Conservation (phyloP, 2,113 vertebrate genomes). For the Gracilinanus agilis region DNA sequence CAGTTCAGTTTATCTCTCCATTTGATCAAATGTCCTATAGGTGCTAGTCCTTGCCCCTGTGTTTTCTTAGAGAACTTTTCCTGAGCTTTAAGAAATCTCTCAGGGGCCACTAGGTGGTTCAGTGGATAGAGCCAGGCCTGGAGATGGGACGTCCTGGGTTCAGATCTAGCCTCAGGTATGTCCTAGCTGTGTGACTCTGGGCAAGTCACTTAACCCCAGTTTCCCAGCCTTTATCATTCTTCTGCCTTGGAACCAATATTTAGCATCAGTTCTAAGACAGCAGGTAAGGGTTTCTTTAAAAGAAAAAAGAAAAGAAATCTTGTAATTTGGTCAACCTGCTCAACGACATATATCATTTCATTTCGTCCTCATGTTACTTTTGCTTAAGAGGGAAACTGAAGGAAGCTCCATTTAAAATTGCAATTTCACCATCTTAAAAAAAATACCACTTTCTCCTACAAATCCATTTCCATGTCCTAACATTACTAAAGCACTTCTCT, state of each 20-base stretch:
- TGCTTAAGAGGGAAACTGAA: not conserved
- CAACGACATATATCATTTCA: not conserved
- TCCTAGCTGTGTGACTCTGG: too few relatives aligned
- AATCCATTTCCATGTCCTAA: not conserved
- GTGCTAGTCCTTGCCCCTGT: not conserved
- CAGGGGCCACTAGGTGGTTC: rapidly evolving
- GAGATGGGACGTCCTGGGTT: too few relatives aligned
- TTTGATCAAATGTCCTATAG: not conserved
- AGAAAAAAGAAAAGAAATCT: not conserved
- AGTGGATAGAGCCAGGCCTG: too few relatives aligned
- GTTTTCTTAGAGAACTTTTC: not conserved
- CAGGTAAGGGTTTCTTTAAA: too few relatives aligned
- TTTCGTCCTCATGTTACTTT: not conserved
- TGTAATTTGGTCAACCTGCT: not conserved
- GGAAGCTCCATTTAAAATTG: not conserved
- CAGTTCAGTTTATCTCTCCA: rapidly evolving
- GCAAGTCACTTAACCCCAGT: too few relatives aligned
- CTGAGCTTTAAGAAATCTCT: not conserved
- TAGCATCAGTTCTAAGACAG: too few relatives aligned
- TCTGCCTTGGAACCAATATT: too few relatives aligned
- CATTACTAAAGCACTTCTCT: not conserved
- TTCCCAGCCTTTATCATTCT: too few relatives aligned
- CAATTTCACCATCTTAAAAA: not conserved
- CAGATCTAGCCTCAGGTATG: too few relatives aligned
- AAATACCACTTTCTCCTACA: not conserved